Evolutionary conservation across 2,797 vertebrate genomes (phyloP).

Genomic region (Erpetoichthys calabaricus): DNA sequence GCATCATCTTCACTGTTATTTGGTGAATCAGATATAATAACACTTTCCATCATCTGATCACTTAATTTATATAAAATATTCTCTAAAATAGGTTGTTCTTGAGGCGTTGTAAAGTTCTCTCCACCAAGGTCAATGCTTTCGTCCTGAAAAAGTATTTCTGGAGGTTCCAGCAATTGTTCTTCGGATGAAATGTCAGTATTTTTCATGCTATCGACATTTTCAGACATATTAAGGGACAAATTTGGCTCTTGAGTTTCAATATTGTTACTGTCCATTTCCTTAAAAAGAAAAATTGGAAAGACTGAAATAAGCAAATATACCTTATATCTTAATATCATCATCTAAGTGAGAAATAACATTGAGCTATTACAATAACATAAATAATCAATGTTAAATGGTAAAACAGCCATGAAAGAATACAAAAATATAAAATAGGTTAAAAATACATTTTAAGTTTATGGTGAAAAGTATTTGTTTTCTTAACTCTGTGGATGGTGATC

Average conservation of each 20-base stretch:
- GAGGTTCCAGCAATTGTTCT: conserved; percentile 17
- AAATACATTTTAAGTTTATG: too few relatives aligned
- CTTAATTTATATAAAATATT: conserved; percentile 73
- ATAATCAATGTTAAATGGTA: too few relatives aligned
- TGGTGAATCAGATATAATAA: conserved; percentile 91
- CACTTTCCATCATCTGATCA: conserved; percentile 96
- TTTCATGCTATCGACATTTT: conserved; percentile 25
- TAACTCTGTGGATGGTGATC: too few relatives aligned
- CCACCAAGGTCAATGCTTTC: conserved; percentile 79
- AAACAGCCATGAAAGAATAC: too few relatives aligned
- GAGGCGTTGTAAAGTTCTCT: conserved; percentile 61
- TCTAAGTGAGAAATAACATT: too few relatives aligned
- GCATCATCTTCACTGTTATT: conserved; percentile 83
- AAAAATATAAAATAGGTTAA: too few relatives aligned
- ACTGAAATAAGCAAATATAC: too few relatives aligned
- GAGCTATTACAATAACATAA: too few relatives aligned
- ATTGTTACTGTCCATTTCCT: conserved; percentile 38
- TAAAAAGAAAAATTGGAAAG: not conserved
- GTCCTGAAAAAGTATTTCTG: conserved; percentile 52
- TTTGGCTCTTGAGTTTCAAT: conserved; percentile 38
- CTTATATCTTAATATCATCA: too few relatives aligned
- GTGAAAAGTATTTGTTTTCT: too few relatives aligned
- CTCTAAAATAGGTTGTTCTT: conserved; percentile 63
- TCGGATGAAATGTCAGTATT: conserved; percentile 13
- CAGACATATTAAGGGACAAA: conserved; percentile 41